Evolutionary conservation across 2,888 invertebrate species (phyloP), one percentile per base, ranked within the genome.

Genomic region (Eupithecia centaureata): DNA sequence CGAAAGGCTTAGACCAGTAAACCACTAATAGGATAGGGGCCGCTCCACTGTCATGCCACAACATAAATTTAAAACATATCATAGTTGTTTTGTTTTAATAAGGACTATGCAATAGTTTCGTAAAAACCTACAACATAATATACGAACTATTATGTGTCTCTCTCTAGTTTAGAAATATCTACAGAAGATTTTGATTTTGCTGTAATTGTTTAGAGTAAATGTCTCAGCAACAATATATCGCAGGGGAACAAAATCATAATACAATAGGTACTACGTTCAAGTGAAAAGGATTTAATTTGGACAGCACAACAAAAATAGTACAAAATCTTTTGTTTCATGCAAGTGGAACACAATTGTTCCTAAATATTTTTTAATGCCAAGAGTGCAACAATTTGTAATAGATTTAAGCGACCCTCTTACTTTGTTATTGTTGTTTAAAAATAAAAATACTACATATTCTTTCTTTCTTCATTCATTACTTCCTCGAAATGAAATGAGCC

Each of bases 1-100:
- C 65, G 61, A 65, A 65, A 59, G 73, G 71, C 72, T 71, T 71
- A 70, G 58, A 63, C 65, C 59, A 58, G 69, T 72, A 73, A 75
- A 61, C 72, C 70, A 69, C 72, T 73, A 68, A 73, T 71, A 67
- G 71, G 72, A 75, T 75, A 60, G 47, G 47, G 18, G 3, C 33
- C 13, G 32, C 30, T n/a, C 28, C n/a, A 28, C n/a, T 56, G n/a
- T 28, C 30, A 30, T 56, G n/a, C 30, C 52, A 52, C 1, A 12
- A 52, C 1, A 27, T 52, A 0, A 28, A 54, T 28, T 2, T 15
- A 28, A 30, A n/a, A 30, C n/a, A 0, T n/a, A n/a, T n/a, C n/a
- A n/a, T 10, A 56, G 3, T 30, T 56, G 18, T 12, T 47, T 47
- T 22, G 12, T 47, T 47, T 22, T 22, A 22, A 22, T 22, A 47